These are phyloP conservation scores for Lamproptera curius DNA, from an alignment of 2,888 invertebrate genomes.

Conservation along the genomic window DNA sequence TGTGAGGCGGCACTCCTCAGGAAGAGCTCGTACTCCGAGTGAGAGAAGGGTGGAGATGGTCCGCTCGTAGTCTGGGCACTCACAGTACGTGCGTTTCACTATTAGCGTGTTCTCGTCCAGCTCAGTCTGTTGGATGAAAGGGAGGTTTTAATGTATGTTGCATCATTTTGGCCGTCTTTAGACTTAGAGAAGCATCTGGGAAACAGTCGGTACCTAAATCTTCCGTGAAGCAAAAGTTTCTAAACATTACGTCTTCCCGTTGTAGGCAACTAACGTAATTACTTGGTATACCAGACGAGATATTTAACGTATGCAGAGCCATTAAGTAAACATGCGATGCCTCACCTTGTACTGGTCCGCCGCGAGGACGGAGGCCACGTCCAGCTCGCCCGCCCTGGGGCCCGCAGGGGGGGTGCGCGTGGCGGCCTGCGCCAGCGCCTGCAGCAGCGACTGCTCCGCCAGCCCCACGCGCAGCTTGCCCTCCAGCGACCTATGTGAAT, in stretches of 20 bases:
- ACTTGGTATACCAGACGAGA: too few species aligned
- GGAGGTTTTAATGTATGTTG: too few species aligned
- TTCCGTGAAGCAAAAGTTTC: too few species aligned
- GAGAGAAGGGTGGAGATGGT: constrained; percentile 88
- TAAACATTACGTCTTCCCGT: too few species aligned
- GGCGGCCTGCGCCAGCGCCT: constrained; percentile 92
- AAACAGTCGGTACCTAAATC: too few species aligned
- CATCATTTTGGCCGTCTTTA: too few species aligned
- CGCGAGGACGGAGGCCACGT: constrained; percentile 80
- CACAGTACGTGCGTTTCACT: constrained; percentile 96
- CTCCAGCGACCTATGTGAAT: constrained; percentile 90
- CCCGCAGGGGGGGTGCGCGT: constrained; percentile 87
- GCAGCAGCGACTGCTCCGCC: constrained; percentile 96
- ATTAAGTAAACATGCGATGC: too few species aligned
- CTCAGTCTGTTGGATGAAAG: constrained; percentile 53
- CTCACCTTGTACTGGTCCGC: constrained; percentile 84
- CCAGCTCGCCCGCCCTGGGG: constrained; percentile 79
- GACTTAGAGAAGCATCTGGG: too few species aligned
- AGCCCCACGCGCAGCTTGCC: constrained; percentile 97
- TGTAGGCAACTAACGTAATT: too few species aligned
- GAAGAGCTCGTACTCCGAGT: constrained; percentile 86
- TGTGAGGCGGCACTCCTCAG: constrained; percentile 88
- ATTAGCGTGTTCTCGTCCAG: constrained; percentile 86
- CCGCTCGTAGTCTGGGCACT: constrained; percentile 96
- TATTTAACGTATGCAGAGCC: too few species aligned